These are phyloP conservation scores for Calliphora vomitoria DNA, from an alignment of 2,888 invertebrate genomes.

Conservation along the genomic window DNA sequence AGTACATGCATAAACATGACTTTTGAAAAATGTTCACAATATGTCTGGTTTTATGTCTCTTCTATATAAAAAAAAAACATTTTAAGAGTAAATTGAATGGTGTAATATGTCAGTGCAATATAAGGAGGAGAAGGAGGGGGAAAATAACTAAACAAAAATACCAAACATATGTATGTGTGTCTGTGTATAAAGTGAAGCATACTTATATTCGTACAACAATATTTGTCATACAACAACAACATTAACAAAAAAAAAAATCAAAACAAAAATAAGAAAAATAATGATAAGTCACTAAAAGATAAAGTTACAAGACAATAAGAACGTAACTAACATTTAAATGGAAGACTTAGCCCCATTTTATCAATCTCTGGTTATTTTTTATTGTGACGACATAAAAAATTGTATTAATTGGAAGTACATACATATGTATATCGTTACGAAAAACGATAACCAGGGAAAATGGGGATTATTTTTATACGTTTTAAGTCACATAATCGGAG, in stretches of 20 bases:
- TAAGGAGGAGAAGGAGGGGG: not conserved
- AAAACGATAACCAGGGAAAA: no score
- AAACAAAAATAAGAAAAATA: conserved; percentile 38
- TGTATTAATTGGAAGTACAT: no score
- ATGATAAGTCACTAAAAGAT: conserved; percentile 44
- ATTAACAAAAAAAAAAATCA: conserved; percentile 4
- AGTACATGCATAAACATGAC: conserved; percentile 23
- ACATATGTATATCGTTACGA: no score
- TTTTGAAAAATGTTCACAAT: conserved; percentile 57
- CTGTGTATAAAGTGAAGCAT: not conserved
- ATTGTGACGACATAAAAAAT: no score
- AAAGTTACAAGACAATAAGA: conserved; percentile 35
- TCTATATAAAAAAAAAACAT: conserved; percentile 28
- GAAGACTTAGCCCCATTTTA: no score
- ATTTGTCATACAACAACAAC: not conserved
- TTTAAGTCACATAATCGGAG: no score
- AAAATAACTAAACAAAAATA: not conserved
- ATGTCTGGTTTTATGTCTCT: conserved; percentile 50
- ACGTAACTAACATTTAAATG: not conserved
- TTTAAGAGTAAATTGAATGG: conserved; percentile 57
- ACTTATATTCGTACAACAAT: conserved; percentile 6
- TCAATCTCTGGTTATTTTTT: no score
- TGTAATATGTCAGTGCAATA: conserved; percentile 63
- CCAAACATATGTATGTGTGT: not conserved
- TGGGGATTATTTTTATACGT: no score